Evolutionary conservation across 2,113 vertebrate species (phyloP).

Genomic region (Corydoras maculifer): DNA sequence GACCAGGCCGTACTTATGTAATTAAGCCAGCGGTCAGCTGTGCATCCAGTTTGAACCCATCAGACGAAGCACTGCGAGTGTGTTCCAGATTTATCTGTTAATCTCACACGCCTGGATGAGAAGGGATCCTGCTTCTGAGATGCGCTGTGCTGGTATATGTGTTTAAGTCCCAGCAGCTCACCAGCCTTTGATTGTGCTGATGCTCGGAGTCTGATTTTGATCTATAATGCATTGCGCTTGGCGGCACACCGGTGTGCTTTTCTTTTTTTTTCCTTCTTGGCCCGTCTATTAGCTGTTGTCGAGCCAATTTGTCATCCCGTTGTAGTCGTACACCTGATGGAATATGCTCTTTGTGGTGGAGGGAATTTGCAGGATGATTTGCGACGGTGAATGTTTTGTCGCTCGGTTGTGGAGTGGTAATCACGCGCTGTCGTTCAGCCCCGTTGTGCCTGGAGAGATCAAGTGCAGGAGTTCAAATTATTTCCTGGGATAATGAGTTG

Average conservation of each 20-base stretch:
- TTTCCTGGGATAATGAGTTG: too few species aligned
- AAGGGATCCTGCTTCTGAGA: background rate
- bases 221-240: slow-evolving; percentile 31
- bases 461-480: too few species aligned
- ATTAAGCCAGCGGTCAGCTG: background rate
- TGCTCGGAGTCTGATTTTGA: slow-evolving; percentile 24
- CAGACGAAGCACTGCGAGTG: too few species aligned
- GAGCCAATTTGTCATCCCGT: slow-evolving; percentile 18
- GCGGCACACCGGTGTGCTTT: slow-evolving; percentile 1
- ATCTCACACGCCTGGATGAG: background rate
- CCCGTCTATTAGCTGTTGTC: slow-evolving; percentile 8
- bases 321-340: slow-evolving; percentile 4
- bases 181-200: slow-evolving; percentile 22
- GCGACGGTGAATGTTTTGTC: too few species aligned
- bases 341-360: too few species aligned
- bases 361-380: too few species aligned
- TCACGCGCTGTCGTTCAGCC: too few species aligned
- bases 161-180: slow-evolving; percentile 1
- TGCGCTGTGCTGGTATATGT: background rate
- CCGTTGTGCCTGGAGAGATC: too few species aligned
- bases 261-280: slow-evolving; percentile 1
- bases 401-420: too few species aligned
- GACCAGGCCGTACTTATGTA: background rate
- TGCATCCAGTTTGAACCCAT: background rate
- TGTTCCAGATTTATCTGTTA: background rate